Evolutionary conservation across 2,797 vertebrate species (phyloP), one percentile per base, ranked within the genome.

Genomic region (Macrochelys suwanniensis): DNA sequence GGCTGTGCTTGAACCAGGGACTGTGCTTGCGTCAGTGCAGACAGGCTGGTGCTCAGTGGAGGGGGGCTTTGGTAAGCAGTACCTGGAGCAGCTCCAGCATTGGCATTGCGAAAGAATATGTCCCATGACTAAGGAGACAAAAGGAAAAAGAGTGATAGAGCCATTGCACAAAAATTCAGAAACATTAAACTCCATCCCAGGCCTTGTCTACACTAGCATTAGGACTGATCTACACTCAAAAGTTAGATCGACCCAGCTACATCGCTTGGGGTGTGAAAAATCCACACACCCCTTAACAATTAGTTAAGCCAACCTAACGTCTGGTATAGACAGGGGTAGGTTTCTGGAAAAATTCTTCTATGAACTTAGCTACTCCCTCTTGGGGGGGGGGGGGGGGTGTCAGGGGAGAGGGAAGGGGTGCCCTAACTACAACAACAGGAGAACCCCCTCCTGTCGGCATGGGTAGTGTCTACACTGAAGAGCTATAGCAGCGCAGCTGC

Each of bases 21-120:
- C 89, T 99, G 98, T n/a, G 98, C 98, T 53, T 98, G 98, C 49
- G 99, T 98, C n/a, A 98, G 94, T 0, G 97, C 95, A 45, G 98
- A 98, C 54, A 99, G 97, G 83, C 98, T 98, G 95, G 98, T 96
- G 47, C 98, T 98, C 97, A 99, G 93, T 3, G 98, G 97, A 3
- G 98, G 98, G 47, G 99, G 99, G 96, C 99, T 99, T 98, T 99
- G 99, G 98, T 99, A 99, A 95, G 99, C 99, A 0, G 98, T 97
- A 42, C 99, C 99, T 0, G 99, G 99, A 54, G 99, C 98, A 59
- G 99, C 99, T 25, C 99, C 99, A 0, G 99, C 99, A 11, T 99
- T 99, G 82, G 99, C 99, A 1, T 99, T 99, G 90, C 99, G 99
- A 97, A 99, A 99, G 98, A 99, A 99, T 97, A 99, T 99, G 93